These are phyloP conservation scores for Trachelus troglodyta DNA, from an alignment of 2,888 invertebrate genomes.

Conservation along the genomic window DNA sequence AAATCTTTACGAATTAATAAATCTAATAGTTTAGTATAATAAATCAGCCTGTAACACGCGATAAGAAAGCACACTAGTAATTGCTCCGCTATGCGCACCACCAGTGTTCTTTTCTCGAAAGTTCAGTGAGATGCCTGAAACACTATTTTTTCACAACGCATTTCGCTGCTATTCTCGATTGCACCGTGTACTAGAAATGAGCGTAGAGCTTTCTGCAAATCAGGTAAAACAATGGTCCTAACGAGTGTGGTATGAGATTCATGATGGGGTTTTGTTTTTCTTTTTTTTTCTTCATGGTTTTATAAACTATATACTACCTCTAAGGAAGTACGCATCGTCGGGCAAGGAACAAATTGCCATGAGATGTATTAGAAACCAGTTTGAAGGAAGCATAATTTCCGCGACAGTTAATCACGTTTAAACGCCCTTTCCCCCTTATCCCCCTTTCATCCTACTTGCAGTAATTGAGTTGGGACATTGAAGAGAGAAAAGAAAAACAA, in stretches of 20 bases:
- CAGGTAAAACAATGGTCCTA: not conserved
- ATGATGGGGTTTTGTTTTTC: not conserved
- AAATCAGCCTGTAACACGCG: not conserved
- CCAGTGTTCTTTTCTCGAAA: not conserved
- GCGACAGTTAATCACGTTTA: not conserved
- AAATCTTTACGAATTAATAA: not conserved
- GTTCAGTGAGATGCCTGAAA: not conserved
- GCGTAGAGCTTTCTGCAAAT: not conserved
- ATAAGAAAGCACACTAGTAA: not conserved
- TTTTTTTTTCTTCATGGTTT: not conserved
- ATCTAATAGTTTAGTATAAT: not conserved
- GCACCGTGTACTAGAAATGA: not conserved
- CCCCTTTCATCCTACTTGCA: not conserved
- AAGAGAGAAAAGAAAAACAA: not conserved
- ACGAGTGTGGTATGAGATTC: not conserved
- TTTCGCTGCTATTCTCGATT: not conserved
- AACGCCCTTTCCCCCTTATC: not conserved
- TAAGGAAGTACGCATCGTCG: slow-evolving; percentile 8
- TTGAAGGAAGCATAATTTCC: not conserved
- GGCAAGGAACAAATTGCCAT: not conserved
- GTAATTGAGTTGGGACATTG: not conserved
- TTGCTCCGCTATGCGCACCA: not conserved
- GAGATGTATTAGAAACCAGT: not conserved
- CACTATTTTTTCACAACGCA: not conserved
- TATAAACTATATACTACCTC: slow-evolving; percentile 10